Evolutionary conservation across 1,140 invertebrate species (phyloP).

Genomic region (Myzus persicae): DNA sequence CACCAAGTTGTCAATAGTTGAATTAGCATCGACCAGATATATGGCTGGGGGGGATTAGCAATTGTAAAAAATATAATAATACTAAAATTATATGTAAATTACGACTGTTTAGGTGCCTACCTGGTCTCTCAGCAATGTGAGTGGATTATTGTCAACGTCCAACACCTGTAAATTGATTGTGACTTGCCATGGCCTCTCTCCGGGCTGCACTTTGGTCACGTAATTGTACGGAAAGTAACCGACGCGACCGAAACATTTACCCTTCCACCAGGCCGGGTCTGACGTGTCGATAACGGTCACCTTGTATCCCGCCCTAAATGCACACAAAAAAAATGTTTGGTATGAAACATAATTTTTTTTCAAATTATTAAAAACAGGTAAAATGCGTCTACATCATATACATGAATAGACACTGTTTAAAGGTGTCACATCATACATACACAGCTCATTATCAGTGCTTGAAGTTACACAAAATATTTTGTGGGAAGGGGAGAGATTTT

Average conservation of each 20-base stretch:
- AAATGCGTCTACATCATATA: no score
- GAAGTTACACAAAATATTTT: no score
- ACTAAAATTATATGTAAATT: background rate
- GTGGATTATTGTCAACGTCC: constrained; percentile 68
- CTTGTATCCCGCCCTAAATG: constrained; percentile 85
- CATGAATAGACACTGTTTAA: no score
- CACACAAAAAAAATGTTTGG: background rate
- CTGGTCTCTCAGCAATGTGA: constrained; percentile 75
- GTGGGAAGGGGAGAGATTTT: no score
- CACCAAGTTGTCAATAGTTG: background rate
- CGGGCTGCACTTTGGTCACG: constrained; percentile 86
- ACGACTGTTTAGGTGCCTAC: constrained; percentile 64
- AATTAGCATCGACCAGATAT: no score
- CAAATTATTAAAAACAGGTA: background rate
- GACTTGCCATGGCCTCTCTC: constrained; percentile 88
- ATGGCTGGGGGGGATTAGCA: no score
- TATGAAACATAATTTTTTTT: background rate
- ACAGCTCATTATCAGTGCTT: no score
- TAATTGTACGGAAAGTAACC: constrained; percentile 96
- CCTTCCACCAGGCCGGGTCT: constrained; percentile 97
- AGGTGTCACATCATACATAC: no score
- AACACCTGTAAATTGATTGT: constrained; percentile 74
- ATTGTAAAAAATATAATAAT: no score
- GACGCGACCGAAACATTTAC: constrained; percentile 88
- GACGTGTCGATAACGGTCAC: constrained; percentile 93